Evolutionary conservation across 1,140 invertebrate species (phyloP), one percentile per base, ranked within the genome.

Genomic region (Drosophila elegans): DNA sequence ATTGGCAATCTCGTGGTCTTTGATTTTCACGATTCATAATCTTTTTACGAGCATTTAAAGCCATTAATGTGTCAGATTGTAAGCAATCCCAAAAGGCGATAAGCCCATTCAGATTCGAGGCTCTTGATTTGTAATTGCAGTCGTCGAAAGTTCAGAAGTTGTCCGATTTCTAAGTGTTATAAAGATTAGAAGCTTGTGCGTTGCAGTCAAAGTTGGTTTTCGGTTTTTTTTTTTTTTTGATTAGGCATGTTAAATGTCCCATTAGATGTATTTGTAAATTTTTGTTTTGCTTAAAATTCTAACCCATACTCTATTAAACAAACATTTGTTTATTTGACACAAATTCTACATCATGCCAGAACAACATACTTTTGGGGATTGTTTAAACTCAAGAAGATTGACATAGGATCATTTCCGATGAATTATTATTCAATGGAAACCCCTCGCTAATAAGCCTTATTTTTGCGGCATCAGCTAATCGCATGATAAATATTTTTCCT

Each of bases 401-500:
- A 34, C 48, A 5, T 51, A 34, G 29, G 48, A 51, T 16, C 9
- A 5, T 4, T 11, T 51, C 29, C 45, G 5, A 13, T 6, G 21
- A 27, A 6, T 10, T 27, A 11, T 27, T 27, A 5, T 27, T 29
- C 2, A 5, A 16, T 36, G 9, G 49, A 36, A 42, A 63, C 27
- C 0, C 54, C 27, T 42, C 25, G 12, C 36, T 38, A n/a, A 6
- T 61, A 61, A 54, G 34, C 38, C 38, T 42, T 38, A 21, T 46
- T 45, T 11, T 10, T 34, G 29, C 13, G 27, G 1, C n/a, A 27
- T 2, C 3, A 13, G n/a, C 25, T 9, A n/a, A 21, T 1, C n/a
- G n/a, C 3, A 10, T 9, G 21, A 68, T 42, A 78, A 81, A 86
- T 85, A 86, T 85, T 81, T 76, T 39, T 29, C 51, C 34, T 44